Conservation (phyloP, 2,797 vertebrate genomes). For the Carapus acus region DNA sequence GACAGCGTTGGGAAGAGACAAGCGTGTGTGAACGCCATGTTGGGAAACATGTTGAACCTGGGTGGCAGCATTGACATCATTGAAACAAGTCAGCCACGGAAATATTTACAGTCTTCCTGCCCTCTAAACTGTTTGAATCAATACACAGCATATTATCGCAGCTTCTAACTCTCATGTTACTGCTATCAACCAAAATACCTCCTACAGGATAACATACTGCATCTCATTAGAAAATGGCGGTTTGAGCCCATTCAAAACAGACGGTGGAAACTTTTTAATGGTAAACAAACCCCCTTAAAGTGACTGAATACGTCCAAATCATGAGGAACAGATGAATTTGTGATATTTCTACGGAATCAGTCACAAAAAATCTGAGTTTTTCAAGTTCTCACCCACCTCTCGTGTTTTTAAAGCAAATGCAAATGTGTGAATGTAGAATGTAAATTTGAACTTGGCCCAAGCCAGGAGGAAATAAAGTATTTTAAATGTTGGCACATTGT, state of each 20-base stretch:
- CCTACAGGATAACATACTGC: slow-evolving; percentile 51
- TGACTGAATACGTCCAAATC: too few species aligned
- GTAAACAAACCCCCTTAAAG: too few species aligned
- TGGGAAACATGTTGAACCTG: slow-evolving; percentile 49
- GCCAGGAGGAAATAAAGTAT: not conserved
- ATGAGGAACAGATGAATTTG: too few species aligned
- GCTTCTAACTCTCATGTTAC: slow-evolving; percentile 7
- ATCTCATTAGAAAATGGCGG: slow-evolving; percentile 76
- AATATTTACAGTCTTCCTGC: not conserved
- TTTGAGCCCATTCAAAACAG: slow-evolving; percentile 45
- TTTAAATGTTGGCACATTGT: slow-evolving; percentile 25
- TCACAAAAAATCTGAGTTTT: too few species aligned
- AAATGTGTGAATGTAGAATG: slow-evolving; percentile 7
- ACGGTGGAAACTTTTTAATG: slow-evolving; percentile 9
- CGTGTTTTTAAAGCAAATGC: slow-evolving; percentile 6
- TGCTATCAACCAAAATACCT: slow-evolving; percentile 35
- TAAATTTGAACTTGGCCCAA: slow-evolving; percentile 1
- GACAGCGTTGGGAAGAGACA: slow-evolving; percentile 52
- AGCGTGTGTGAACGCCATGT: slow-evolving; percentile 67
- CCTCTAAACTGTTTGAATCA: too few species aligned
- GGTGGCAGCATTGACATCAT: slow-evolving; percentile 21
- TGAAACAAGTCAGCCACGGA: slow-evolving; percentile 20
- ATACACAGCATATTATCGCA: too few species aligned
- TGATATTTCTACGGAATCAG: too few species aligned
- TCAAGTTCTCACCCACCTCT: slow-evolving; percentile 13